phyloP scores from a whole-genome alignment of 2,113 vertebrate genomes.

The Trematomus loennbergii region DNA sequence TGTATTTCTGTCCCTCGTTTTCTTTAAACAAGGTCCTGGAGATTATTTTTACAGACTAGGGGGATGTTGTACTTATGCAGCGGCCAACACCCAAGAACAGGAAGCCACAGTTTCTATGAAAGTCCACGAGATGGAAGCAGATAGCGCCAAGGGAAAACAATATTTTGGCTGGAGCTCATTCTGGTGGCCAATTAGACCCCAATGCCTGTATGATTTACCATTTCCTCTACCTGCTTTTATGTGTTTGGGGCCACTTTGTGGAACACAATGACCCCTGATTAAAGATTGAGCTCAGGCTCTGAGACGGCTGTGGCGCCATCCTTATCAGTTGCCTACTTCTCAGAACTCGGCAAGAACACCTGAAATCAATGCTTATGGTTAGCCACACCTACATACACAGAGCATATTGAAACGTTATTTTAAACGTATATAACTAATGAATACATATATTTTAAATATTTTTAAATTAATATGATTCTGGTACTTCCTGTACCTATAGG shows the following conservation, averaged over 20 bases:
- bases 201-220: conserved; percentile 78
- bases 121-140: conserved; percentile 90
- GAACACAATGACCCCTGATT: conserved; percentile 82
- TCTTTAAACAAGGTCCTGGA: conserved; percentile 85
- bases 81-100: conserved; percentile 89
- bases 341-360: conserved; percentile 64
- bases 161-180: conserved; percentile 82
- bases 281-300: conserved; percentile 74
- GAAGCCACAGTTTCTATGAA: conserved; percentile 91
- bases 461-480: background rate
- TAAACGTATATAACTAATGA: conserved; percentile 13
- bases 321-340: conserved; percentile 77
- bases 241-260: conserved; percentile 71
- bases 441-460: conserved; percentile 4
- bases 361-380: conserved; percentile 62
- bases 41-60: conserved; percentile 92
- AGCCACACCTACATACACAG: background rate
- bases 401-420: conserved; percentile 31
- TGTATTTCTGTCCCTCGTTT: conserved; percentile 79
- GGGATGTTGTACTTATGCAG: conserved; percentile 81
- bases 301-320: conserved; percentile 76
- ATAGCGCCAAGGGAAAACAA: conserved; percentile 86
- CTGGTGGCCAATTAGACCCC: conserved; percentile 80
- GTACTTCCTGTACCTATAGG: background rate
- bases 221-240: conserved; percentile 83